Evolutionary conservation across 2,113 vertebrate genomes (phyloP).

Genomic region (Loxodonta africana): DNA sequence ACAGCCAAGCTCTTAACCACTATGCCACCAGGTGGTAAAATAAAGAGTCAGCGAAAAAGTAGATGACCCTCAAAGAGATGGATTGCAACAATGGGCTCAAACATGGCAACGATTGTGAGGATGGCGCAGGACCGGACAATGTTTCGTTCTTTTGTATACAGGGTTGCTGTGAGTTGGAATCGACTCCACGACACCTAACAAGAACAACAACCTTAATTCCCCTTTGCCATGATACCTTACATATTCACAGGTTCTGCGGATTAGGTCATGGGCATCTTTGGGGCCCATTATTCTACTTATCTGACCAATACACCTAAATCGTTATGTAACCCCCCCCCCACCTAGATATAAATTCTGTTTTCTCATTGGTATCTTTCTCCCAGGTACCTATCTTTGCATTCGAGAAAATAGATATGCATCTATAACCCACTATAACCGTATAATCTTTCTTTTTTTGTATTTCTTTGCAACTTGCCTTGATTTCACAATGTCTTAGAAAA

Average conservation of each 20-base stretch:
- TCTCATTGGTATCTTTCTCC: not conserved
- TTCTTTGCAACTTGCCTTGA: too few species aligned
- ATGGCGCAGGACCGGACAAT: too few species aligned
- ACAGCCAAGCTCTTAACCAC: too few species aligned
- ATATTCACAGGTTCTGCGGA: not conserved
- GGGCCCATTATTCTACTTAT: not conserved
- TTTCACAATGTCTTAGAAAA: too few species aligned
- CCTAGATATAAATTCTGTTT: not conserved
- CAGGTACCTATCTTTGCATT: not conserved
- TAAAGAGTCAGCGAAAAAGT: too few species aligned
- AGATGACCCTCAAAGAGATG: too few species aligned
- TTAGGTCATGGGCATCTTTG: not conserved
- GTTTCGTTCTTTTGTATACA: too few species aligned
- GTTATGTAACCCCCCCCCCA: not conserved
- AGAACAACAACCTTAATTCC: not conserved
- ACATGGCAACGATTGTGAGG: too few species aligned
- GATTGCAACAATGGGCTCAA: too few species aligned
- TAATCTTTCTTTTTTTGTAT: not conserved
- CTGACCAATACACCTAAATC: not conserved
- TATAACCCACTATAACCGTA: not conserved
- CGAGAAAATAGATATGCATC: slow-evolving; percentile 1
- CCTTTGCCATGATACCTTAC: not conserved
- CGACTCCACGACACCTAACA: too few species aligned
- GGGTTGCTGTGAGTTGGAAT: too few species aligned
- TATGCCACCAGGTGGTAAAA: too few species aligned